Conservation (phyloP, 2,797 vertebrate genomes). For the Limnodromus scolopaceus region DNA sequence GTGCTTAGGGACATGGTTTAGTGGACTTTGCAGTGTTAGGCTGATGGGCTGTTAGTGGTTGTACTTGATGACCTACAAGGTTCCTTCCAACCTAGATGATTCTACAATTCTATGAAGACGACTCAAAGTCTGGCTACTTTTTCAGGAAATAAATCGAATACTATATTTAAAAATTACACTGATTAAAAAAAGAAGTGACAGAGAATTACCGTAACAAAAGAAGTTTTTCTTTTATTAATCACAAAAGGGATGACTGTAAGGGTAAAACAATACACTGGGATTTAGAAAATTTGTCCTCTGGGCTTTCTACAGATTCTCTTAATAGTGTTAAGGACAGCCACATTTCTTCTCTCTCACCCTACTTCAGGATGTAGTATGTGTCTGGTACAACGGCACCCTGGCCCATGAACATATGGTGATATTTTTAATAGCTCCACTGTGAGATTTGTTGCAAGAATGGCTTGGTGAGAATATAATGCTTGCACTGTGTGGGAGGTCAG, state of each 20-base stretch:
- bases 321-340: neutral
- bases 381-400: neutral
- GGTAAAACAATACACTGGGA: neutral
- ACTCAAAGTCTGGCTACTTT: neutral
- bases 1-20: neutral
- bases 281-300: neutral
- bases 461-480: neutral
- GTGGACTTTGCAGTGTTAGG: neutral
- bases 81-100: neutral
- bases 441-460: neutral
- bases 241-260: neutral
- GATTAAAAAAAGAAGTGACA: neutral
- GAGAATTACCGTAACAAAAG: neutral
- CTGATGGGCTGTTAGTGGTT: neutral
- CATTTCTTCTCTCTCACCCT: neutral
- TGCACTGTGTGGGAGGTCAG: conserved; percentile 21
- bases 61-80: neutral
- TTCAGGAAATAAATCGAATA: neutral
- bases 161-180: neutral
- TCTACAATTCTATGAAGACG: neutral
- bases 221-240: neutral
- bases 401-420: neutral
- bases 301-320: neutral
- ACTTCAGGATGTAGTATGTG: neutral
- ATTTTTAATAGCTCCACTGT: conserved; percentile 17